These are phyloP conservation scores for Cyclargus thomasi DNA, from an alignment of 1,140 invertebrate species.

Conservation along the genomic window DNA sequence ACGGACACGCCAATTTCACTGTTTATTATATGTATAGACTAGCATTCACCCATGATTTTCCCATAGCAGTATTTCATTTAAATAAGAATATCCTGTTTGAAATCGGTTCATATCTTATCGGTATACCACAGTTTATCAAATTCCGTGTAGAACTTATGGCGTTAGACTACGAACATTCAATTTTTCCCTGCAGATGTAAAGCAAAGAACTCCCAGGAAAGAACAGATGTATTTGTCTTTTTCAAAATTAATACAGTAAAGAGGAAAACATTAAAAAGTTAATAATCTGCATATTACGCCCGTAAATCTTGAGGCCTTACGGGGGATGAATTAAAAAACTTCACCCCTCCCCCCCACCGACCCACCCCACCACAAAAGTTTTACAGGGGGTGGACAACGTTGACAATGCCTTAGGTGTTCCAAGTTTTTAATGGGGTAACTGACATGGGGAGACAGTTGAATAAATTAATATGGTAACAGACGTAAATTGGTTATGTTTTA, in stretches of 20 bases:
- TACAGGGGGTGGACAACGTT: neutral
- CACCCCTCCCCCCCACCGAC: neutral
- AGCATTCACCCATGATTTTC: too few relatives aligned
- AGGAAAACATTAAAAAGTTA: neutral
- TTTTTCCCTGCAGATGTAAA: neutral
- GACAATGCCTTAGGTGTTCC: neutral
- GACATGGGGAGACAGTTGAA: neutral
- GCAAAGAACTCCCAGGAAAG: neutral
- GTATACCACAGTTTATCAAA: too few relatives aligned
- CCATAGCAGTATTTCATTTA: too few relatives aligned
- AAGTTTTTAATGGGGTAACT: conserved; percentile 3
- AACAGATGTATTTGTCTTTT: neutral
- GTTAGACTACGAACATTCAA: too few relatives aligned
- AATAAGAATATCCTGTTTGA: too few relatives aligned
- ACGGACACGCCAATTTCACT: too few relatives aligned
- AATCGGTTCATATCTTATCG: too few relatives aligned
- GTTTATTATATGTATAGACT: too few relatives aligned
- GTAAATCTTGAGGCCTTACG: neutral
- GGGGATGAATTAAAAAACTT: neutral
- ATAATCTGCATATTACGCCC: neutral
- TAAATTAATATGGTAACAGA: too few relatives aligned
- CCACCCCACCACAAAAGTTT: too few relatives aligned
- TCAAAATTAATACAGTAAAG: neutral
- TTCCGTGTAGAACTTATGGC: too few relatives aligned
- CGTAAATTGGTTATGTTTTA: too few relatives aligned